A percentile compares a stretch with the other conserved stretches of the same genome.
These are phyloP conservation scores for Punctoribates punctum DNA, from an alignment of 2,888 invertebrate species.

Conservation along the genomic window DNA sequence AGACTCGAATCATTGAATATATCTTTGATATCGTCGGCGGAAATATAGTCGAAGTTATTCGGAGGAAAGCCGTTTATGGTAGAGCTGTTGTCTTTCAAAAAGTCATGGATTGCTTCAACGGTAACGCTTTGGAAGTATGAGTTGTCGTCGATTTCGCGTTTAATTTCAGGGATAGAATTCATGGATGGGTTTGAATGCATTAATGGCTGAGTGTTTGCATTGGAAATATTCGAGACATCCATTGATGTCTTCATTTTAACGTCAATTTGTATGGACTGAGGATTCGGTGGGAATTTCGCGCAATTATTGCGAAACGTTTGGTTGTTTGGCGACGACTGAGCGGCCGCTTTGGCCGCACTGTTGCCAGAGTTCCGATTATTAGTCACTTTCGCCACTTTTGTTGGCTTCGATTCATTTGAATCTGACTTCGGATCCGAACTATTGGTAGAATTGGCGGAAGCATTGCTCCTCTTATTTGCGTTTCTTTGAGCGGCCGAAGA, in stretches of 20 bases:
- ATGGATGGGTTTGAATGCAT: not conserved
- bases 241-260: slow-evolving; percentile 15
- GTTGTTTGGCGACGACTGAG: not conserved
- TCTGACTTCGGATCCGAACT: not conserved
- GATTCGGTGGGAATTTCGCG: not conserved
- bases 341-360: not conserved
- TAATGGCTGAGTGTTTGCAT: not conserved
- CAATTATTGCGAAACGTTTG: not conserved
- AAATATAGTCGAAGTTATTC: not conserved
- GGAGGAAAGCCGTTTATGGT: not conserved
- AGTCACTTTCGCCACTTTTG: slow-evolving; percentile 12
- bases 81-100: not conserved
- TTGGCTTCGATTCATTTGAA: slow-evolving; percentile 10
- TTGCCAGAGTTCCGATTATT: slow-evolving; percentile 3
- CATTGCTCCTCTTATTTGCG: not conserved
- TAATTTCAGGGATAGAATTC: slow-evolving; percentile 5
- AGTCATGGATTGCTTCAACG: slow-evolving; percentile 14
- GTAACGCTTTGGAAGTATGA: slow-evolving; percentile 6
- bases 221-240: not conserved
- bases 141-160: slow-evolving; percentile 23
- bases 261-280: slow-evolving; percentile 18
- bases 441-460: not conserved
- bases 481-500: not conserved
- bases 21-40: not conserved
- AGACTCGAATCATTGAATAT: not conserved